Conservation (phyloP, 2,888 invertebrate species). For the Lasioglossum zephyrum region DNA sequence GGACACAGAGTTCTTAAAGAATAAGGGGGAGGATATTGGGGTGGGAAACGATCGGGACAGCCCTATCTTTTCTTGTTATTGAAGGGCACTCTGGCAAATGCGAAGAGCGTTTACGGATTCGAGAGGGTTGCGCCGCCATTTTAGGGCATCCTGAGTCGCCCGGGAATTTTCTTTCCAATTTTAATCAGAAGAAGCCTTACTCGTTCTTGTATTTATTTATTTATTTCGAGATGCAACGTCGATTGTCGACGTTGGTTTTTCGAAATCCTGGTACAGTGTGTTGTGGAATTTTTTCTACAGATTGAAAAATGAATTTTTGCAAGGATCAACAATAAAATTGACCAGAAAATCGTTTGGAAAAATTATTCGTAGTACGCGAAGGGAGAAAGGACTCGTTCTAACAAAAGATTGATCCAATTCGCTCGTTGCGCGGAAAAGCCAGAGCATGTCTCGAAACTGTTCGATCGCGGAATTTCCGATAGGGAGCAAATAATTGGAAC, state of each 20-base stretch:
- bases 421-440: not conserved
- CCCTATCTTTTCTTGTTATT: slow-evolving; percentile 14
- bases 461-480: not conserved
- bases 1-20: not conserved
- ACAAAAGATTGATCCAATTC: not conserved
- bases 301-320: too few species aligned
- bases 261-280: too few species aligned
- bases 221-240: not conserved
- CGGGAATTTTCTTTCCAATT: not conserved
- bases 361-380: not conserved
- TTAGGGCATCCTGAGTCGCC: not conserved
- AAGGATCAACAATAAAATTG: too few species aligned
- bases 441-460: not conserved
- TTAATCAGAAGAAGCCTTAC: not conserved
- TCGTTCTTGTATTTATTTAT: not conserved
- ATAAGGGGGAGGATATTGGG: not conserved
- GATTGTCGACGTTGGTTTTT: not conserved
- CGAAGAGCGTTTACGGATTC: not conserved
- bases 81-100: slow-evolving; percentile 24
- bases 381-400: not conserved
- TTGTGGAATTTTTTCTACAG: too few species aligned
- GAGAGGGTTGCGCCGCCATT: not conserved
- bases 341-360: not conserved
- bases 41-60: not conserved
- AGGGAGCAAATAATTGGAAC: not conserved